Evolutionary conservation across 1,140 invertebrate species (phyloP), one percentile per base, ranked within the genome.

Genomic region (Lucilia sericata): DNA sequence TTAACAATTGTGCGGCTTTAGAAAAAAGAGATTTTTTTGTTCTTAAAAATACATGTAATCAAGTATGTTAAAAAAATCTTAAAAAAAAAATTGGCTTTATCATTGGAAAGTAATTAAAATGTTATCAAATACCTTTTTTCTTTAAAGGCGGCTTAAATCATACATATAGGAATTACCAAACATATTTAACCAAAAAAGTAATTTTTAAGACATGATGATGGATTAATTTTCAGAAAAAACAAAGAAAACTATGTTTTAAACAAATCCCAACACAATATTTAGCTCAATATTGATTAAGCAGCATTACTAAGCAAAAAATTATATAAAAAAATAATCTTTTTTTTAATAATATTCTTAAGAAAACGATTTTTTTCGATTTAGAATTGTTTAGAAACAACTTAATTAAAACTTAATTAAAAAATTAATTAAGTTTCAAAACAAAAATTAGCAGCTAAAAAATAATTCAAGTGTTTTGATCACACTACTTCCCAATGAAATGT

Each of bases 61-160:
- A 60, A 3, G 14, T n/a, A 60, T 17, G n/a, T 60, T 17, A n/a
- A 60, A 60, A n/a, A 60, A 60, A 60, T 13, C 21, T 13, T 21
- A 5, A 3, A 2, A n/a, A 76, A 30, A 30, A 30, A 76, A 34
- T 34, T 42, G 13, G n/a, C n/a, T 60, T 34, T 78, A 78, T 78
- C 75, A 78, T 78, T 78, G 75, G 75, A 78, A 78, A 78, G 75
- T 78, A 78, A 78, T 78, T 78, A 78, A 78, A 78, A 78, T 78
- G 75, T 78, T 19, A 78, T 1, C 65, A n/a, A 7, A 12, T 21
- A 25, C 7, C 5, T 70, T 70, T 19, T 19, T 21, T 9, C 14
- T 65, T n/a, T 19, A 65, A 65, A 65, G 19, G 65, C 65, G 65
- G 65, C 19, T 10, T 70, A 70, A 70, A 70, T 21, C 51, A 12